A percentile compares a stretch with the other conserved stretches of the same genome.
These are phyloP conservation scores for Cryptocheilus praepositus DNA, from an alignment of 2,888 invertebrate species.

Conservation along the genomic window DNA sequence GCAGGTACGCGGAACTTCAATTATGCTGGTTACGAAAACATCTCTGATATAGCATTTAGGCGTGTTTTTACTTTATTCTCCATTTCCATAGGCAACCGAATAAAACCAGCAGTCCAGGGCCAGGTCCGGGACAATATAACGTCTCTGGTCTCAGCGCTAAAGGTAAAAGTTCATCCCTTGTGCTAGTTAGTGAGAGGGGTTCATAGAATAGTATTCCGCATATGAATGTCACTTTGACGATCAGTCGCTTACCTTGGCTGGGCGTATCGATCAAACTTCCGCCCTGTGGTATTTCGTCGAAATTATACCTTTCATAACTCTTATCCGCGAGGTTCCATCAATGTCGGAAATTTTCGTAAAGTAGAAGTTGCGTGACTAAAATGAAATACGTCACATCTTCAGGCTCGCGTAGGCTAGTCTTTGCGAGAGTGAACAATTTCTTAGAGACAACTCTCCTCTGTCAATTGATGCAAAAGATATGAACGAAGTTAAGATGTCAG, in stretches of 20 bases:
- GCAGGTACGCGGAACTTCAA: constrained; percentile 69
- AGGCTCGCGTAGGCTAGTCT: too few species aligned
- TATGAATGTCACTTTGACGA: constrained; percentile 19
- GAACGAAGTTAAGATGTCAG: too few species aligned
- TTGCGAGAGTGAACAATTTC: background rate
- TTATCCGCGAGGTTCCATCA: constrained; percentile 44
- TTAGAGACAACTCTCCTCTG: background rate
- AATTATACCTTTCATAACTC: constrained; percentile 29
- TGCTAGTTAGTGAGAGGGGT: too few species aligned
- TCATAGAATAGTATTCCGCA: background rate
- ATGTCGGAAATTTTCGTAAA: background rate
- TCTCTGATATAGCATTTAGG: too few species aligned
- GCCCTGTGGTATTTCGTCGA: constrained; percentile 30
- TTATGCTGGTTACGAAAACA: too few species aligned
- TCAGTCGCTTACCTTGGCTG: constrained; percentile 17
- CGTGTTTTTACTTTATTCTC: background rate
- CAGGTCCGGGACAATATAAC: constrained; percentile 94
- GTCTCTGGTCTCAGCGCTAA: constrained; percentile 89
- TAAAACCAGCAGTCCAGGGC: constrained; percentile 81
- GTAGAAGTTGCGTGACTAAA: too few species aligned
- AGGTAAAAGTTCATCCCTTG: constrained; percentile 76
- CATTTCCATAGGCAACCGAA: constrained; percentile 70
- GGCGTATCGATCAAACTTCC: constrained; percentile 52
- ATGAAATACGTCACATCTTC: too few species aligned
- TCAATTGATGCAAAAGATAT: background rate